Evolutionary conservation across 2,888 invertebrate genomes (phyloP).

Genomic region (Eupithecia insigniata): DNA sequence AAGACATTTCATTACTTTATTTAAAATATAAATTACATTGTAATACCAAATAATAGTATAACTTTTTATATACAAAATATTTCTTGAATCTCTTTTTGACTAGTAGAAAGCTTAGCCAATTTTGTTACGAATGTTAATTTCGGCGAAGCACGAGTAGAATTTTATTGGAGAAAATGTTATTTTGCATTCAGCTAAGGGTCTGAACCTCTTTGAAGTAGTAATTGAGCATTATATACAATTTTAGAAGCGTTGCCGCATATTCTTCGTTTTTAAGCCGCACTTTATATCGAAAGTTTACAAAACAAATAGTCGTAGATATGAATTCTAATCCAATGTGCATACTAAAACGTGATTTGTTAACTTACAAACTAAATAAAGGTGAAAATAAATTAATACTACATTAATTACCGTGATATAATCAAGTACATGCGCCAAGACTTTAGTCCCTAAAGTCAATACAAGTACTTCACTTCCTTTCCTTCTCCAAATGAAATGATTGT

Average conservation of each 20-base stretch:
- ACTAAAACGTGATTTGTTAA: conserved; percentile 44
- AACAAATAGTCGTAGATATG: conserved; percentile 19
- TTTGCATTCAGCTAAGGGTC: conserved; percentile 20
- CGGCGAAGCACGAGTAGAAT: conserved; percentile 55
- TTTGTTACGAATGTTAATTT: conserved; percentile 51
- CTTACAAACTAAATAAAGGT: conserved; percentile 73
- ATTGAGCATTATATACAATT: conserved; percentile 67
- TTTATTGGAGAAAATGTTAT: conserved; percentile 45
- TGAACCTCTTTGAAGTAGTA: conserved; percentile 34
- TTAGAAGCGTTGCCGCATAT: conserved; percentile 64
- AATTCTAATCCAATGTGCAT: conserved; percentile 40
- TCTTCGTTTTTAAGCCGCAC: conserved; percentile 69
- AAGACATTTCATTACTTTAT: conserved; percentile 66
- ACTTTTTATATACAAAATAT: conserved; percentile 81
- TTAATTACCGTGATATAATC: conserved; percentile 62
- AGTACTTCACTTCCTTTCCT: conserved; percentile 69
- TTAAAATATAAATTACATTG: conserved; percentile 66
- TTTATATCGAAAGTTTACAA: conserved; percentile 51
- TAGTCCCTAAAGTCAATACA: conserved; percentile 81
- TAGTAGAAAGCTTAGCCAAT: conserved; percentile 73
- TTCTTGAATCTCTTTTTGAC: conserved; percentile 75
- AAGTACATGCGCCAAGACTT: conserved; percentile 81
- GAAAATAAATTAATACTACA: conserved; percentile 71
- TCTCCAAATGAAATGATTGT: conserved; percentile 43
- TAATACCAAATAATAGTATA: conserved; percentile 61